These are phyloP conservation scores for Menidia menidia DNA, from an alignment of 2,797 vertebrate species.

Conservation along the genomic window DNA sequence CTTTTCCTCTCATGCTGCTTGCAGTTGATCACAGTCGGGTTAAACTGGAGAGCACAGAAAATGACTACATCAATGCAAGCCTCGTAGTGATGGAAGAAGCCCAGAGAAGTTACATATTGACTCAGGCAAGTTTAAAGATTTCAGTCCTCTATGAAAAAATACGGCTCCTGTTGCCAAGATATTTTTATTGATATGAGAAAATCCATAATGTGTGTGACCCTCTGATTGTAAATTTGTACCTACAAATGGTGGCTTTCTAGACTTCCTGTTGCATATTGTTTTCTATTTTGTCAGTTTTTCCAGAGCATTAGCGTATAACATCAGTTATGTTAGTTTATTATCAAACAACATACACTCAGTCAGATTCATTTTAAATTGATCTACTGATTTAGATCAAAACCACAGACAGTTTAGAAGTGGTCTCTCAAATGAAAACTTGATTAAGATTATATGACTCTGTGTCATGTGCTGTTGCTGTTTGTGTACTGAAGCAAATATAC, in stretches of 20 bases:
- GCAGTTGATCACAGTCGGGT: constrained; percentile 97
- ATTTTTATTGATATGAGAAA: too few species aligned
- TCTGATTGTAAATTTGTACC: too few species aligned
- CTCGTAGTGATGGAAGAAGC: constrained; percentile 93
- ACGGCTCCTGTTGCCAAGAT: too few species aligned
- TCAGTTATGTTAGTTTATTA: background rate
- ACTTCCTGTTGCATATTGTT: background rate
- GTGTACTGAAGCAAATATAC: background rate
- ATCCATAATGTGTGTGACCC: too few species aligned
- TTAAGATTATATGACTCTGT: background rate
- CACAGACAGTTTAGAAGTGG: background rate
- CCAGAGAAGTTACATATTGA: constrained; percentile 93
- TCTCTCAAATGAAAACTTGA: background rate
- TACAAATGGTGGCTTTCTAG: background rate
- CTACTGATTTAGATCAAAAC: background rate
- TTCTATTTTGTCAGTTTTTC: background rate
- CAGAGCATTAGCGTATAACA: background rate
- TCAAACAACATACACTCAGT: background rate
- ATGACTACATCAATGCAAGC: constrained; percentile 98
- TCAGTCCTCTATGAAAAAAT: too few species aligned
- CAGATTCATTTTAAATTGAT: too few species aligned
- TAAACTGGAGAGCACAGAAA: constrained; percentile 91
- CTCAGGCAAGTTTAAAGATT: constrained; percentile 85
- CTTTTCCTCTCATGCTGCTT: background rate
- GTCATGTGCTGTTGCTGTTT: background rate